Evolutionary conservation across 2,797 vertebrate species (phyloP), one percentile per base, ranked within the genome.

Genomic region (Pipistrellus pygmaeus): DNA sequence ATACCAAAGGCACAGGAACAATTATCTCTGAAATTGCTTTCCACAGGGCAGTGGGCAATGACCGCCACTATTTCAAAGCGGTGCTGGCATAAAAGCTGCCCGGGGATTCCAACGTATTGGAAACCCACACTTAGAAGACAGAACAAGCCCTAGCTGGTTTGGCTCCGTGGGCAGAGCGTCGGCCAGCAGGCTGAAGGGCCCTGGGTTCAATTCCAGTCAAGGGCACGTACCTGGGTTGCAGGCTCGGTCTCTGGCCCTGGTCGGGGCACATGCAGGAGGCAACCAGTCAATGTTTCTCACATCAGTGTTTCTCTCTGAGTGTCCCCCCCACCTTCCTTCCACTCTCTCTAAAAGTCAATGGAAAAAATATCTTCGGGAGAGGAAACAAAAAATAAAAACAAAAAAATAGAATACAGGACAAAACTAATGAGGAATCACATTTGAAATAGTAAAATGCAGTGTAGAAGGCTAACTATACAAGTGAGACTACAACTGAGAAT

Each of bases 21-120:
- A 91, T 30, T 32, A 53, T 73, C 88, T 80, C 83, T n/a, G 27
- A 94, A 83, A 71, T 44, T 46, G 62, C 60, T 76, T 90, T 85
- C 66, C 80, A 57, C 14, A 10, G 9, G 23, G 66, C n/a, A n/a
- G 2, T 0, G 32, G 44, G 68, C 8, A 82, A 46, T 48, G 27
- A 64, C 14, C 57, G 75, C 84, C 30, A 60, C 8, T 15, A 7
- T 68, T 71, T 71, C 55, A 66, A 80, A 73, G 41, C 14, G 35
- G 4, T 35, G 27, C 27, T 41, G 55, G 53, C 35, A 77, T 48
- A 30, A 68, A 88, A 91, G 73, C 73, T 41, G 46, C 76, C 38
- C 44, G 48, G 57, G 23, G n/a, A 85, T 62, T 83, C 71, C 46
- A 93, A 89, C 71, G 69, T 20, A 44, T 1, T 48, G 51, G 27